A percentile compares a stretch with the other conserved stretches of the same genome.
Evolutionary conservation across 2,113 vertebrate genomes (phyloP).

Genomic region (Grammomys dolichurus): DNA sequence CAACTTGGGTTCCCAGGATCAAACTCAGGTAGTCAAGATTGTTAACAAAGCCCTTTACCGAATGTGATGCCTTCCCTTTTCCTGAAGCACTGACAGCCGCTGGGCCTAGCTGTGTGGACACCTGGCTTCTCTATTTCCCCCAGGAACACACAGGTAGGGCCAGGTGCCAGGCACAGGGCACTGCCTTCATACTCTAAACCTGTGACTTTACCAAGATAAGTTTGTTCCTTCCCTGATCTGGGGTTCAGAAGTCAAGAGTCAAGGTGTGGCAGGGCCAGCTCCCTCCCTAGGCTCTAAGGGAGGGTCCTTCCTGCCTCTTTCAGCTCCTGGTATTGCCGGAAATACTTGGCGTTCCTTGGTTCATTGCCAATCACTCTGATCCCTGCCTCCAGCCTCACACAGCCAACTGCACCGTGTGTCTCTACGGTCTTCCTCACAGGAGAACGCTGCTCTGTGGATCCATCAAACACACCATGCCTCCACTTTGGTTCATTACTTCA

Average conservation of each 20-base stretch:
- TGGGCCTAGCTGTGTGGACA: neutral
- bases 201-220: neutral
- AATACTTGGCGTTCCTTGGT: neutral
- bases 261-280: neutral
- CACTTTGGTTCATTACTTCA: neutral
- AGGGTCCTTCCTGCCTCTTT: neutral
- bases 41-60: neutral
- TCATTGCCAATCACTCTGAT: fast-evolving
- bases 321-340: neutral
- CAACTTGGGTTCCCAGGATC: neutral
- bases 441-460: fast-evolving
- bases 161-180: neutral
- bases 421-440: neutral
- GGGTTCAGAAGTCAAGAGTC: neutral
- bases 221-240: neutral
- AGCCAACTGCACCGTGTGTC: neutral
- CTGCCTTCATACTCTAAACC: neutral
- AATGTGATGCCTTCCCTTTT: neutral
- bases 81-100: neutral
- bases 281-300: neutral
- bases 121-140: neutral
- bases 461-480: fast-evolving
- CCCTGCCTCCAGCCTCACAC: neutral
- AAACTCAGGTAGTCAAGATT: neutral
- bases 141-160: fast-evolving